A percentile compares a stretch with the other conserved stretches of the same genome.
These are phyloP conservation scores for Aradus depressus DNA, from an alignment of 2,888 invertebrate species.

Conservation along the genomic window DNA sequence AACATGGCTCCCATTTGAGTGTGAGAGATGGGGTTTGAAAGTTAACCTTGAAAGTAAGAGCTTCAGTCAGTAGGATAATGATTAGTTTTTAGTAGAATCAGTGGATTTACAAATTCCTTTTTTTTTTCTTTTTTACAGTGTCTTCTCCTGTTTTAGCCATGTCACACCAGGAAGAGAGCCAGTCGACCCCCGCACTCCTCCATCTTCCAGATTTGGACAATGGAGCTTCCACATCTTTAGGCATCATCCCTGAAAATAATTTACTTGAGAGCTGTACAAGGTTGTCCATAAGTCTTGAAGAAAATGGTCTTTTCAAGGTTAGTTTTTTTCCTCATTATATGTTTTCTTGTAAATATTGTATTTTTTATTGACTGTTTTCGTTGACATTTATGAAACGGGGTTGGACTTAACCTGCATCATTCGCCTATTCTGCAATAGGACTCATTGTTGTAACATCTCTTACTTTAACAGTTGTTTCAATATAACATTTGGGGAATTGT, in stretches of 20 bases:
- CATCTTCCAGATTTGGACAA: slow-evolving; percentile 44
- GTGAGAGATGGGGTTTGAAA: slow-evolving; percentile 76
- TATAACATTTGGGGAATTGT: too few species aligned
- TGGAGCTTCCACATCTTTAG: slow-evolving; percentile 47
- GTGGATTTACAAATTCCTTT: not conserved
- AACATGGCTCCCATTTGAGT: slow-evolving; percentile 82
- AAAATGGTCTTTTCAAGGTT: slow-evolving; percentile 62
- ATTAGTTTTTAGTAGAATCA: not conserved
- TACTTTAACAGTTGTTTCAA: too few species aligned
- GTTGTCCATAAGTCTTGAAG: slow-evolving; percentile 77
- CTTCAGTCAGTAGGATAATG: not conserved
- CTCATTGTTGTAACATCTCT: too few species aligned
- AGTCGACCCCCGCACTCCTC: slow-evolving; percentile 73
- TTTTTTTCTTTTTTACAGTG: not conserved
- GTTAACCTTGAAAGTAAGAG: slow-evolving; percentile 66
- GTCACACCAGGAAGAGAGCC: slow-evolving; percentile 79
- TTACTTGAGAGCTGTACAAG: slow-evolving; percentile 75
- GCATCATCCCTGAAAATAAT: slow-evolving; percentile 77
- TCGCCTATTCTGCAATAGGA: too few species aligned
- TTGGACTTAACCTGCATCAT: too few species aligned
- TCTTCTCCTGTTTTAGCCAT: slow-evolving; percentile 40
- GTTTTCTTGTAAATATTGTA: not conserved
- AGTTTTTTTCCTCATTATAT: slow-evolving; percentile 22
- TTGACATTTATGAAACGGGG: too few species aligned
- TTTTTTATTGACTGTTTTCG: not conserved